These are phyloP conservation scores for Tupaia tana DNA, from an alignment of 2,113 vertebrate genomes.

Conservation along the genomic window DNA sequence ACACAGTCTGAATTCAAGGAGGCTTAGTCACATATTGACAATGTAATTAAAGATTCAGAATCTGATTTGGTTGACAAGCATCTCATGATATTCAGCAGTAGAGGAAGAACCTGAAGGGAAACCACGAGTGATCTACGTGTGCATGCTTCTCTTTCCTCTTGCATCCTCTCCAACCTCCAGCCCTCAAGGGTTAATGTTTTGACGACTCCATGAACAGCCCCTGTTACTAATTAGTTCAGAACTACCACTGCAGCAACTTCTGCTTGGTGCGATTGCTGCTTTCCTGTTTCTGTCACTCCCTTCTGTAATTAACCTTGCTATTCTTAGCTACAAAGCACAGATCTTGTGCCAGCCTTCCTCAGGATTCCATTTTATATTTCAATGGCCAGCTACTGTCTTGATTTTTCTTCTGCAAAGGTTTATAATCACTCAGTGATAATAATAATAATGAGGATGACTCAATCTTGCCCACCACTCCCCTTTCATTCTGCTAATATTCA, in stretches of 20 bases:
- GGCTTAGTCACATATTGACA: neutral
- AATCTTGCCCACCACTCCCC: neutral
- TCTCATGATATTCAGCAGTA: neutral
- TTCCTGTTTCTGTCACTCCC: conserved; percentile 43
- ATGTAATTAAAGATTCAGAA: neutral
- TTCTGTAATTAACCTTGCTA: conserved; percentile 80
- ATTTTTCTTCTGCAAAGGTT: conserved; percentile 56
- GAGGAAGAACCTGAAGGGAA: neutral
- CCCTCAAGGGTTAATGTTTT: conserved; percentile 72
- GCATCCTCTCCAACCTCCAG: neutral
- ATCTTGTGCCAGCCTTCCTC: conserved; percentile 48
- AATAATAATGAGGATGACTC: conserved; percentile 58
- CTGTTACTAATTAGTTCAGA: conserved; percentile 82
- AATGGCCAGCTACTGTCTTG: conserved; percentile 42
- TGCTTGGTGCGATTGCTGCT: conserved; percentile 61
- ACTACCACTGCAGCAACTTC: conserved; percentile 72
- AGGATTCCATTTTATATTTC: conserved; percentile 70
- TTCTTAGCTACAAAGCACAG: conserved; percentile 75
- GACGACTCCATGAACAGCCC: conserved; percentile 70
- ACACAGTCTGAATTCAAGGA: neutral
- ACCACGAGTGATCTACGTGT: neutral
- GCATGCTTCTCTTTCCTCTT: neutral
- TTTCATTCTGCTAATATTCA: conserved; percentile 63
- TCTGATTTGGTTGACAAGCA: neutral
- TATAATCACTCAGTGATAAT: conserved; percentile 67